These are phyloP conservation scores for Drosophila prostipennis DNA, from an alignment of 2,888 invertebrate genomes.

Conservation along the genomic window DNA sequence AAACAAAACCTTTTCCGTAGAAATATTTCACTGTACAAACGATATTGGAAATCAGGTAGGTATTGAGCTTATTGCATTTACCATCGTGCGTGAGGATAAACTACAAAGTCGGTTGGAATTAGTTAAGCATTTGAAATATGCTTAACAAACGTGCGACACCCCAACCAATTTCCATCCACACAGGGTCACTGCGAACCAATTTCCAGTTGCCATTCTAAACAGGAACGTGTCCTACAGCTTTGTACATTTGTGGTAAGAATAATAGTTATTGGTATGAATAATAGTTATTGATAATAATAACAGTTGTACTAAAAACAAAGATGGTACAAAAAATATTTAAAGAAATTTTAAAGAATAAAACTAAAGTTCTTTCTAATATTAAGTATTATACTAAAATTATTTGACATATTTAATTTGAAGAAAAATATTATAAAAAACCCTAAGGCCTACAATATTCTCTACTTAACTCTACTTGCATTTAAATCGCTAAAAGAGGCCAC, in stretches of 20 bases:
- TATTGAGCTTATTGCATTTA: slow-evolving; percentile 17
- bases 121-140: slow-evolving; percentile 26
- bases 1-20: no score
- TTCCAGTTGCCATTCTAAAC: slow-evolving; percentile 7
- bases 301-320: no score
- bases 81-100: background rate
- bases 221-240: slow-evolving; percentile 1
- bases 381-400: background rate
- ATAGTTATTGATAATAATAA: no score
- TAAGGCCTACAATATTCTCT: no score
- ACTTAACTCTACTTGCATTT: no score
- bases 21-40: no score
- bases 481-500: background rate
- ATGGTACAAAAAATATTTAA: no score
- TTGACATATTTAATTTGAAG: background rate
- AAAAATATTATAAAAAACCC: no score
- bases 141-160: slow-evolving; percentile 14
- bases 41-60: no score
- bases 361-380: no score
- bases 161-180: slow-evolving; percentile 4
- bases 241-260: background rate
- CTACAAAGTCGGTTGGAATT: slow-evolving; percentile 5
- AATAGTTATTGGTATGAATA: background rate
- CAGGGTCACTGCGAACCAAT: slow-evolving; percentile 14
- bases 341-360: no score